phyloP scores from a whole-genome alignment of 92 coral and sea anemone species.

The Palythoa grandis region DNA sequence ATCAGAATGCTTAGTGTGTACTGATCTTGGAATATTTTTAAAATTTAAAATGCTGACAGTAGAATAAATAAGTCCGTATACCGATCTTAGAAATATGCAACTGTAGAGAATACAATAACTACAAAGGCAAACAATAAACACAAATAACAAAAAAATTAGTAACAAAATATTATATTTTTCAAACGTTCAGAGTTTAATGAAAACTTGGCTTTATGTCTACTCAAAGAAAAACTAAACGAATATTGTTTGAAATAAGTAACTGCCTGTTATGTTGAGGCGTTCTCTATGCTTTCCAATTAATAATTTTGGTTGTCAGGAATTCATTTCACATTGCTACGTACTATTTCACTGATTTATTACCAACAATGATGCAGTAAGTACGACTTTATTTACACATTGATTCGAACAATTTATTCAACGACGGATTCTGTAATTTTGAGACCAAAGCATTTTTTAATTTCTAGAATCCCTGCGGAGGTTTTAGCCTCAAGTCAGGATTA shows the following conservation, averaged over 20 bases:
- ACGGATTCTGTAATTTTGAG: background rate
- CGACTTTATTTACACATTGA: constrained; percentile 2
- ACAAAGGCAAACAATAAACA: too few relatives aligned
- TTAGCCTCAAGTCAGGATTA: background rate
- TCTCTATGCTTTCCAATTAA: background rate
- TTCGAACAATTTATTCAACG: background rate
- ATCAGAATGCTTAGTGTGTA: too few relatives aligned
- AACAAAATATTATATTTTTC: background rate
- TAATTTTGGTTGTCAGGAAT: background rate
- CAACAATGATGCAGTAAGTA: background rate
- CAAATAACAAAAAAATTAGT: background rate
- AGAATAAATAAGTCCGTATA: too few relatives aligned
- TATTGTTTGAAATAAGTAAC: background rate
- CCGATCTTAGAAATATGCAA: too few relatives aligned
- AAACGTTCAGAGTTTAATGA: background rate
- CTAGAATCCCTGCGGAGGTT: background rate
- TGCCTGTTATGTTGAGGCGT: too few relatives aligned
- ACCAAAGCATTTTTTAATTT: background rate
- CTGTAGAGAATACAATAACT: too few relatives aligned
- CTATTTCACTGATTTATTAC: background rate
- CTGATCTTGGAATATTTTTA: too few relatives aligned
- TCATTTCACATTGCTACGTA: constrained; percentile 5
- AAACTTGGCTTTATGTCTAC: background rate
- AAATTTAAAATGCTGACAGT: too few relatives aligned
- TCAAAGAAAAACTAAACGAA: background rate